A percentile compares a stretch with the other conserved stretches of the same genome.
Conservation (phyloP, 1,140 invertebrate species). For the Neuroterus valhalla region DNA sequence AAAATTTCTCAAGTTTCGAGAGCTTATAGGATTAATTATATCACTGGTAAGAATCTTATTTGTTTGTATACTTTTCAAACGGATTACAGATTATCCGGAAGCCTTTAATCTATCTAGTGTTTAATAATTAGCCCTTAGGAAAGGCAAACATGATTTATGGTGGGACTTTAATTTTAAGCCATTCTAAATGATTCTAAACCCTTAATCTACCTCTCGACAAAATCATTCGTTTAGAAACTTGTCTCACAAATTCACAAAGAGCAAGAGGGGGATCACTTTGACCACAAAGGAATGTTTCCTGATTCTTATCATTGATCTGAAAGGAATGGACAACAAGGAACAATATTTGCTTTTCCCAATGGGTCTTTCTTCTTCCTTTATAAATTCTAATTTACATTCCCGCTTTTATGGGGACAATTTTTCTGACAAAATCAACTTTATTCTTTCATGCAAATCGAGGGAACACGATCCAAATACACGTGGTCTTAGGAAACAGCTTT, state of each 20-base stretch:
- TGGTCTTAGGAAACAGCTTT: slow-evolving; percentile 5
- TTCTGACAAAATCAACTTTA: neutral
- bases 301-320: neutral
- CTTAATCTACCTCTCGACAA: neutral
- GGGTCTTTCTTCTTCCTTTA: neutral
- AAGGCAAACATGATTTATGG: slow-evolving; percentile 18
- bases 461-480: neutral
- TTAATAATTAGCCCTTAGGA: slow-evolving; percentile 11
- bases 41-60: slow-evolving; percentile 28
- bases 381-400: neutral
- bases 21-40: slow-evolving; percentile 15
- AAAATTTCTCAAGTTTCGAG: neutral
- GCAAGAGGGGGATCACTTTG: too few species aligned
- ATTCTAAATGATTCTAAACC: neutral
- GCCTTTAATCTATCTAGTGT: slow-evolving; percentile 16
- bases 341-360: neutral
- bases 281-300: too few species aligned
- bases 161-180: slow-evolving; percentile 25
- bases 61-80: slow-evolving; percentile 29
- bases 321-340: too few species aligned
- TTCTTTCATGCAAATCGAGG: slow-evolving; percentile 4
- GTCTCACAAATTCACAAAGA: neutral
- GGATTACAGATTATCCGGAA: slow-evolving; percentile 21
- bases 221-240: neutral
- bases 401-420: neutral